Evolutionary conservation across 2,113 vertebrate genomes (phyloP).

Genomic region (Bettongia penicillata): DNA sequence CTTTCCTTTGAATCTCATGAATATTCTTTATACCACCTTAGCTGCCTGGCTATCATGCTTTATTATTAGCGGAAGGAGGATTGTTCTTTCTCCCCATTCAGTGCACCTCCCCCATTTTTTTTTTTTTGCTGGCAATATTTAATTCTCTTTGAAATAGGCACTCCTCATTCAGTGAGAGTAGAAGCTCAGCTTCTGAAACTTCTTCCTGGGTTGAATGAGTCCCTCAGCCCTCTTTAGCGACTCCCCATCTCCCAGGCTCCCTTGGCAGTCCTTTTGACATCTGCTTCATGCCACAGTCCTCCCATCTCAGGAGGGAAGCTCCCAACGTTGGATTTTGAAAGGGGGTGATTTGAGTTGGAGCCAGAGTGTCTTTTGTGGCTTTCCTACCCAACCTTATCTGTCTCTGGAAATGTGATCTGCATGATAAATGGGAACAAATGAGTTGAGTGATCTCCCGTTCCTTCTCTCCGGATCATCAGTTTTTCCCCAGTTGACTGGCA

Average conservation of each 20-base stretch:
- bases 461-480: slow-evolving; percentile 55
- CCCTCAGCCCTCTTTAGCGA: slow-evolving; percentile 27
- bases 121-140: not conserved
- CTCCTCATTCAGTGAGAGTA: not conserved
- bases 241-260: slow-evolving; percentile 44
- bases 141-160: slow-evolving; percentile 38
- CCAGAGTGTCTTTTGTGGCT: slow-evolving; percentile 61
- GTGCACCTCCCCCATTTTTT: not conserved
- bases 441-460: slow-evolving; percentile 57
- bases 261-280: slow-evolving; percentile 65
- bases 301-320: slow-evolving; percentile 60
- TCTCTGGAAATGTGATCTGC: slow-evolving; percentile 60
- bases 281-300: slow-evolving; percentile 52
- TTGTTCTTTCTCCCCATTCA: not conserved
- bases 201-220: slow-evolving; percentile 41
- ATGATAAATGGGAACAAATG: slow-evolving; percentile 67
- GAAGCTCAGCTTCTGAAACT: slow-evolving; percentile 22
- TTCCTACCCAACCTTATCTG: slow-evolving; percentile 60
- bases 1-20: not conserved
- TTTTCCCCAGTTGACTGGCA: slow-evolving; percentile 55
- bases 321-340: slow-evolving; percentile 64
- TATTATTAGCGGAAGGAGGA: not conserved
- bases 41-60: not conserved
- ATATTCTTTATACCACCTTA: not conserved
- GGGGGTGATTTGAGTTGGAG: slow-evolving; percentile 66